These are phyloP conservation scores for Nettapus auritus DNA, from an alignment of 2,113 vertebrate genomes.

Conservation along the genomic window DNA sequence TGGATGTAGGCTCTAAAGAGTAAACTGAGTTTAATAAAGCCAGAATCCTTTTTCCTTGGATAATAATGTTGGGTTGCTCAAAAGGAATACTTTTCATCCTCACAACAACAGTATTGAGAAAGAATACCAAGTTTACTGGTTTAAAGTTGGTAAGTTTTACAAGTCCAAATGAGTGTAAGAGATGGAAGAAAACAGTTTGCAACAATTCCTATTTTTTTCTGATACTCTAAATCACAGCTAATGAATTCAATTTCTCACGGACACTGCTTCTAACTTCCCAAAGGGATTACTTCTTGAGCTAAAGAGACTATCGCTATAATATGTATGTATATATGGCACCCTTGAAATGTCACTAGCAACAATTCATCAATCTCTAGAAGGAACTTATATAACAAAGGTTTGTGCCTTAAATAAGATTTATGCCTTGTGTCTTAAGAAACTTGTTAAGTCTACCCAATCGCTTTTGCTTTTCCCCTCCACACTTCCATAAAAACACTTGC, in stretches of 20 bases:
- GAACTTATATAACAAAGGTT: rapidly evolving
- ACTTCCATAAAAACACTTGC: neutral
- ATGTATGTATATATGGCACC: neutral
- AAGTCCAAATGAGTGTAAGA: neutral
- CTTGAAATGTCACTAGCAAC: neutral
- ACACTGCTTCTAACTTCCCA: neutral
- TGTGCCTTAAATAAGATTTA: neutral
- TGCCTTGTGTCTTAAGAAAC: neutral
- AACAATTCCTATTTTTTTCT: neutral
- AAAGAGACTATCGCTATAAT: neutral
- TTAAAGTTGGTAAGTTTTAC: neutral
- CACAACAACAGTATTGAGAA: neutral
- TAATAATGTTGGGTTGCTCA: neutral
- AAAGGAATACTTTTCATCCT: neutral
- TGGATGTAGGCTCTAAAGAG: neutral
- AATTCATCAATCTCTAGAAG: neutral
- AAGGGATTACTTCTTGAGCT: neutral
- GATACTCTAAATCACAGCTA: neutral
- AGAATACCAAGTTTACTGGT: neutral
- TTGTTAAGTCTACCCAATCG: neutral
- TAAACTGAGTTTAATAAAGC: no score
- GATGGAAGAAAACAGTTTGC: neutral
- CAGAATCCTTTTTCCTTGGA: neutral
- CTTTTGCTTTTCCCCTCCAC: neutral
- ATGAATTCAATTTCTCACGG: neutral